Evolutionary conservation across 2,113 vertebrate species (phyloP).

Genomic region (Rhinopomastus cyanomelas): DNA sequence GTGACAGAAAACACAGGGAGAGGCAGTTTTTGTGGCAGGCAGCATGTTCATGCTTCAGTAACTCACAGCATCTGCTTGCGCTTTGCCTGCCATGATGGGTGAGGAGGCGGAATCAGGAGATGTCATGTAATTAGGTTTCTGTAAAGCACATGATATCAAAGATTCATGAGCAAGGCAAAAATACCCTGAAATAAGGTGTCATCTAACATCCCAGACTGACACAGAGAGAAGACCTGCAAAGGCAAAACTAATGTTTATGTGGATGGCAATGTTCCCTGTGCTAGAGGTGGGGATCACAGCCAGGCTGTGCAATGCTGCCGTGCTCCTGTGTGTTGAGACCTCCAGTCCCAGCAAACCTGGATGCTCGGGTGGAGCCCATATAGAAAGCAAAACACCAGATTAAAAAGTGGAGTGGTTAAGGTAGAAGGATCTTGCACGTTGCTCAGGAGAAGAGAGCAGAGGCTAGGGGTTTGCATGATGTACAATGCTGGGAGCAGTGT

Average conservation of each 20-base stretch:
- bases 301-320: not conserved
- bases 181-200: not conserved
- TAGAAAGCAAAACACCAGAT: not conserved
- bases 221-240: not conserved
- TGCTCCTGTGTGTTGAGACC: not conserved
- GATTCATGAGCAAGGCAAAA: conserved; percentile 19
- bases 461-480: not conserved
- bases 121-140: conserved; percentile 25
- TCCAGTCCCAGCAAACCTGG: not conserved
- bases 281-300: not conserved
- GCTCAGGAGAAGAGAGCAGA: not conserved
- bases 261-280: not conserved
- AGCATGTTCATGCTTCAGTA: conserved; percentile 12
- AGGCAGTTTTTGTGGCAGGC: not conserved
- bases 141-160: conserved; percentile 14
- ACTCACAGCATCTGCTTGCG: conserved; percentile 42
- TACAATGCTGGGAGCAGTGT: not conserved
- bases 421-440: not conserved
- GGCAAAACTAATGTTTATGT: not conserved
- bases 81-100: conserved; percentile 15
- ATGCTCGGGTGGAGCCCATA: not conserved
- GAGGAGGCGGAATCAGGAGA: conserved; percentile 30
- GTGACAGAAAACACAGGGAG: conserved; percentile 24
- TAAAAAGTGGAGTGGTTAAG: not conserved
- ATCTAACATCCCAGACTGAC: not conserved